Evolutionary conservation across 2,113 vertebrate species (phyloP).

Genomic region (Anoplopoma fimbria): DNA sequence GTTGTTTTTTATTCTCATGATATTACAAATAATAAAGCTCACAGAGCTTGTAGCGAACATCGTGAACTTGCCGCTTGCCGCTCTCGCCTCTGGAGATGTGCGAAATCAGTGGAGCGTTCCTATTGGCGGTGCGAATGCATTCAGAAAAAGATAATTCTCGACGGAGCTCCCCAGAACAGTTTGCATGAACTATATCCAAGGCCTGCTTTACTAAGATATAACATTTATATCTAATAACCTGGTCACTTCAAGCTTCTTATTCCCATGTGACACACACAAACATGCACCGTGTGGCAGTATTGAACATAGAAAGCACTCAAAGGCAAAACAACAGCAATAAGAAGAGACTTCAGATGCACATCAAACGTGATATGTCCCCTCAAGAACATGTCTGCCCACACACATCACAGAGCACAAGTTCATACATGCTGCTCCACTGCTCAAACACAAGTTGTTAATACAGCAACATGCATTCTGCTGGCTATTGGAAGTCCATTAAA

Average conservation of each 20-base stretch:
- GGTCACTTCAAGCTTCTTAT: not conserved
- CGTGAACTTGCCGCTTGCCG: too few relatives aligned
- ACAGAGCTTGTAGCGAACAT: too few relatives aligned
- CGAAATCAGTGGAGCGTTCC: not conserved
- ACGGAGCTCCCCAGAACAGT: not conserved
- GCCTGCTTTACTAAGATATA: not conserved
- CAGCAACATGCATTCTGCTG: not conserved
- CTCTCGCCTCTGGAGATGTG: not conserved
- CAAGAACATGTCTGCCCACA: slow-evolving; percentile 5
- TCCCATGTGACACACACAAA: not conserved
- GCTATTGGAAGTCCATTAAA: slow-evolving; percentile 25
- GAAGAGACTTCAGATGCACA: slow-evolving; percentile 1
- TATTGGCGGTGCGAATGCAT: not conserved
- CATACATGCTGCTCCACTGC: not conserved
- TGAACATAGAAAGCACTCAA: not conserved
- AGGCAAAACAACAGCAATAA: not conserved
- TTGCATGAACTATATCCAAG: not conserved
- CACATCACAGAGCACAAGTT: not conserved
- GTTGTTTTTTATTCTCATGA: too few relatives aligned
- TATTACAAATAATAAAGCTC: too few relatives aligned
- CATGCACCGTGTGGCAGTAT: not conserved
- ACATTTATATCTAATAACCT: not conserved
- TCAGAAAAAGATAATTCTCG: not conserved
- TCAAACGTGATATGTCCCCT: not conserved
- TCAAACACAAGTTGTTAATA: slow-evolving; percentile 22